phyloP scores from a whole-genome alignment of 2,888 invertebrate species.

The Sarcophaga variegata region DNA sequence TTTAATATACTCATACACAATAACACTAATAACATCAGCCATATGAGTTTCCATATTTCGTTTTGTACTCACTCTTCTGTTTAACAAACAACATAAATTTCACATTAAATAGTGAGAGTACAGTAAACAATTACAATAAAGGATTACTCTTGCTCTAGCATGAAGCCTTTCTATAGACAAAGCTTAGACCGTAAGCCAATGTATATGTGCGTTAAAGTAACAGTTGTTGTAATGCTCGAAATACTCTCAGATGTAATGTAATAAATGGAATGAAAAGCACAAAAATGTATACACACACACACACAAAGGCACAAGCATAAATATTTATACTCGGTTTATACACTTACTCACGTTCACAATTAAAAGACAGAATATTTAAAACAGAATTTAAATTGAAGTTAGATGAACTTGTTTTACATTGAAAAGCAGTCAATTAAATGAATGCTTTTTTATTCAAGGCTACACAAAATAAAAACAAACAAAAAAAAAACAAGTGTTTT shows the following conservation, averaged over 20 bases:
- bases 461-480: not conserved
- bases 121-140: not conserved
- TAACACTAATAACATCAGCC: not conserved
- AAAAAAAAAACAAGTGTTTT: not conserved
- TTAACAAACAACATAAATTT: not conserved
- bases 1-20: conserved; percentile 51
- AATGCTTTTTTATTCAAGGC: not conserved
- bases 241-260: conserved; percentile 36
- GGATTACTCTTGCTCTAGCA: not conserved
- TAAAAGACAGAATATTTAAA: conserved; percentile 52
- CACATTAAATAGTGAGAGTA: not conserved
- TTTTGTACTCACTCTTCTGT: not conserved
- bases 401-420: conserved; percentile 41
- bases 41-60: not conserved
- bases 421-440: not conserved
- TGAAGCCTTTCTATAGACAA: not conserved
- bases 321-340: not conserved
- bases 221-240: not conserved
- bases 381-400: conserved; percentile 58
- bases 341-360: conserved; percentile 26
- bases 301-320: not conserved
- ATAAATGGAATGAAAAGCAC: conserved; percentile 21
- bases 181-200: not conserved
- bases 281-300: not conserved
- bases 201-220: not conserved